These are phyloP conservation scores for Callitettix versicolor DNA, from an alignment of 1,140 invertebrate species.

Conservation along the genomic window DNA sequence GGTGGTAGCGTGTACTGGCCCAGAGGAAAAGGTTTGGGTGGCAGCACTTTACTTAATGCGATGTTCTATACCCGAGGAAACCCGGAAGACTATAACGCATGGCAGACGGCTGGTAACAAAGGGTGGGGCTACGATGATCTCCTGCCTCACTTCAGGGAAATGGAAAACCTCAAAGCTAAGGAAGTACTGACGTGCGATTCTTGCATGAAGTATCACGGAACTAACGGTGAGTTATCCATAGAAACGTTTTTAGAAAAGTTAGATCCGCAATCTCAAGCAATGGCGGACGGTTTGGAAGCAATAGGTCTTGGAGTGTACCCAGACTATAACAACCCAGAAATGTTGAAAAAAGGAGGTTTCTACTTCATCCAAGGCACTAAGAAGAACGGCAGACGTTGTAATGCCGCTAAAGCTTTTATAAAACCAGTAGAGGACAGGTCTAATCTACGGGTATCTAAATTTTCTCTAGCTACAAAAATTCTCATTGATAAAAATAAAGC, in stretches of 20 bases:
- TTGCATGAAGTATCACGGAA: slow-evolving; percentile 39
- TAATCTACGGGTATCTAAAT: slow-evolving; percentile 44
- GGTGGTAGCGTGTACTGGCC: slow-evolving; percentile 44
- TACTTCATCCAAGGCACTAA: slow-evolving; percentile 30
- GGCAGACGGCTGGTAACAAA: slow-evolving; percentile 52
- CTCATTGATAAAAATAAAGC: slow-evolving; percentile 39
- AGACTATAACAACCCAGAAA: slow-evolving; percentile 39
- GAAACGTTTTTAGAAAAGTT: slow-evolving; percentile 33
- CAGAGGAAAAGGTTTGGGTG: slow-evolving; percentile 54
- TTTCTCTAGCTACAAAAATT: slow-evolving; percentile 41
- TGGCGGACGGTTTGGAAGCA: no score
- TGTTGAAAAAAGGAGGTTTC: slow-evolving; percentile 34
- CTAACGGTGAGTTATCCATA: slow-evolving; percentile 24
- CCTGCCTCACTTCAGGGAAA: slow-evolving; percentile 45
- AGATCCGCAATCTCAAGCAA: no score
- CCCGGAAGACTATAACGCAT: slow-evolving; percentile 61
- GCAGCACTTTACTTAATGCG: slow-evolving; percentile 67
- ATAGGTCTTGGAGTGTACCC: no score
- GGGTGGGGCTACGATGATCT: slow-evolving; percentile 49
- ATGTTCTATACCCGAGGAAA: slow-evolving; percentile 83
- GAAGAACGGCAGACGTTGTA: slow-evolving; percentile 38
- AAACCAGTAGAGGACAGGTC: slow-evolving; percentile 36
- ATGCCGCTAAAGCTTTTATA: slow-evolving; percentile 45
- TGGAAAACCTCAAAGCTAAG: slow-evolving; percentile 32
- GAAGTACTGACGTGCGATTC: slow-evolving; percentile 33